phyloP scores from a whole-genome alignment of 2,888 invertebrate genomes.

The Mythimna pallens region DNA sequence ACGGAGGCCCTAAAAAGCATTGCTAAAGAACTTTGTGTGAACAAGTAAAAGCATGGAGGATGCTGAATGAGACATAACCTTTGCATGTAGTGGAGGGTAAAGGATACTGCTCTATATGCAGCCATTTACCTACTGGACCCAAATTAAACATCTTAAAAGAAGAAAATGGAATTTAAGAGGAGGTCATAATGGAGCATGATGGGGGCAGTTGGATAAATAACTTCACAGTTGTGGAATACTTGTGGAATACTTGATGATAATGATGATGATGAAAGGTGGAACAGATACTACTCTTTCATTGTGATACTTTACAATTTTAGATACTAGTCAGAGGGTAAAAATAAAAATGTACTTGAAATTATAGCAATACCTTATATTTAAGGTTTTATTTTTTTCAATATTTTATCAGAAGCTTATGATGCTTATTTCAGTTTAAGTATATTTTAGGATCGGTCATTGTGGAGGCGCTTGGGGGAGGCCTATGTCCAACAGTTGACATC shows the following conservation, averaged over 20 bases:
- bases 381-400: neutral
- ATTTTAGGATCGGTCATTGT: neutral
- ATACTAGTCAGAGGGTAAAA: constrained; percentile 35
- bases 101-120: too few species aligned
- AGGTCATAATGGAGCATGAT: neutral
- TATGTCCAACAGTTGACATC: too few species aligned
- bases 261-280: neutral
- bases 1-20: constrained; percentile 85
- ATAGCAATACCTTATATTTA: neutral
- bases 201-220: neutral
- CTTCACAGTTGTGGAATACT: neutral
- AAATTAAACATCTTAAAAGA: neutral
- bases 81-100: neutral
- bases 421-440: neutral
- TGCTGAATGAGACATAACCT: neutral
- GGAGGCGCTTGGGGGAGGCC: too few species aligned
- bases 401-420: neutral
- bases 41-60: constrained; percentile 52
- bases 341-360: constrained; percentile 1
- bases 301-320: constrained; percentile 32
- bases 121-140: neutral
- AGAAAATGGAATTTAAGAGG: neutral
- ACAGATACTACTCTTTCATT: constrained; percentile 9
- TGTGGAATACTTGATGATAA: neutral
- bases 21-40: constrained; percentile 78